Evolutionary conservation across 2,888 invertebrate genomes (phyloP).

Genomic region (Xestia ashworthii): DNA sequence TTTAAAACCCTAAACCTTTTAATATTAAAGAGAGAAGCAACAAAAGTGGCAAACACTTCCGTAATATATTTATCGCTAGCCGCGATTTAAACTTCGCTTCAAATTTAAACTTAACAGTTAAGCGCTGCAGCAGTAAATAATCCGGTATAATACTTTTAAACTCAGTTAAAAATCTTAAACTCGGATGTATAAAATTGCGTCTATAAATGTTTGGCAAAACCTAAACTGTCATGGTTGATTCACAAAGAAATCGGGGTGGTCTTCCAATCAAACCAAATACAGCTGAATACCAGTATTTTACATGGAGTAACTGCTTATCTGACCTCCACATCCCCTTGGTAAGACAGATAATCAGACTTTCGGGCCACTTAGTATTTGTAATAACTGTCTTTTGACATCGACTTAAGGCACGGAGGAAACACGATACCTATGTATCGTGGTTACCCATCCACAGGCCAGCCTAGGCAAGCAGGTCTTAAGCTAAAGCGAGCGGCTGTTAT

Average conservation of each 20-base stretch:
- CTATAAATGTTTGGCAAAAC: slow-evolving; percentile 8
- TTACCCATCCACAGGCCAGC: not conserved
- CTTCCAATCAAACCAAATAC: too few species aligned
- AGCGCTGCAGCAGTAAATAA: slow-evolving; percentile 50
- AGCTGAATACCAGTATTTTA: too few species aligned
- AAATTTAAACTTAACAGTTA: slow-evolving; percentile 47
- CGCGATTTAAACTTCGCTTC: slow-evolving; percentile 43
- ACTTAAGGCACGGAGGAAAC: too few species aligned
- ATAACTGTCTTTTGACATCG: too few species aligned
- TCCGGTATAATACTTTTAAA: slow-evolving; percentile 48
- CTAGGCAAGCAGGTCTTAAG: not conserved
- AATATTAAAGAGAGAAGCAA: slow-evolving; percentile 1
- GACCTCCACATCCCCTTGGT: too few species aligned
- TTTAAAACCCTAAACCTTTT: not conserved
- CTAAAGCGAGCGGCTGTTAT: not conserved
- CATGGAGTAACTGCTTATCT: too few species aligned
- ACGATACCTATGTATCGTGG: too few species aligned
- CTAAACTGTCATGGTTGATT: not conserved
- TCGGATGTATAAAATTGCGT: not conserved
- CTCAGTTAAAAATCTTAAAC: slow-evolving; percentile 35
- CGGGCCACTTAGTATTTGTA: too few species aligned
- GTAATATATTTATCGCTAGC: slow-evolving; percentile 44
- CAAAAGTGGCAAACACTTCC: slow-evolving; percentile 19
- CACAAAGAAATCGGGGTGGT: too few species aligned
- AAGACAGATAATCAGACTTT: too few species aligned